phyloP scores from a whole-genome alignment of 2,113 vertebrate genomes.

The Tympanuchus pallidicinctus region DNA sequence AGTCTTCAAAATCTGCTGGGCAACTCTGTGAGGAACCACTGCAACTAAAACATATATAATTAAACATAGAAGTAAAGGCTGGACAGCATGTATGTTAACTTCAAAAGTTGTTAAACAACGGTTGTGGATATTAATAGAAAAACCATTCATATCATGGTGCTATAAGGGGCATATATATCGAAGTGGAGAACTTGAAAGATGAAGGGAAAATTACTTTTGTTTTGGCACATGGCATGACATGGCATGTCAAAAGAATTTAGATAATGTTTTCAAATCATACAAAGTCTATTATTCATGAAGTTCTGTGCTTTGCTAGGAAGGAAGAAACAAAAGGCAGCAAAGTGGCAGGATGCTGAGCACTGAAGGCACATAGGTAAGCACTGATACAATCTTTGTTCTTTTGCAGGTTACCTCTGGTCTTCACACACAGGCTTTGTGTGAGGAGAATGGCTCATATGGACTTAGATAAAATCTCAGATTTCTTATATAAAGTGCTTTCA shows the following conservation, averaged over 20 bases:
- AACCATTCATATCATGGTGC: background rate
- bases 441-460: background rate
- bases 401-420: background rate
- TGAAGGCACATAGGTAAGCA: background rate
- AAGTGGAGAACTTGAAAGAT: background rate
- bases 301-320: background rate
- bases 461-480: background rate
- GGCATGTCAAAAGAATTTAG: background rate
- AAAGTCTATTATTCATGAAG: background rate
- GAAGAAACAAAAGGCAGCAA: background rate
- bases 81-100: background rate
- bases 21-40: background rate
- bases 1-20: slow-evolving; percentile 21
- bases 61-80: background rate
- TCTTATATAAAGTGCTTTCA: background rate
- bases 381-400: background rate
- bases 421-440: background rate
- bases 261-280: background rate
- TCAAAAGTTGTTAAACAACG: slow-evolving; percentile 2
- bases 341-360: background rate
- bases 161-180: background rate
- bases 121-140: background rate
- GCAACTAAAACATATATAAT: background rate
- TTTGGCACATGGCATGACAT: background rate
- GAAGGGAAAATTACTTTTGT: background rate